Conservation (phyloP, 2,888 invertebrate species). For the Ochropacha duplaris region DNA sequence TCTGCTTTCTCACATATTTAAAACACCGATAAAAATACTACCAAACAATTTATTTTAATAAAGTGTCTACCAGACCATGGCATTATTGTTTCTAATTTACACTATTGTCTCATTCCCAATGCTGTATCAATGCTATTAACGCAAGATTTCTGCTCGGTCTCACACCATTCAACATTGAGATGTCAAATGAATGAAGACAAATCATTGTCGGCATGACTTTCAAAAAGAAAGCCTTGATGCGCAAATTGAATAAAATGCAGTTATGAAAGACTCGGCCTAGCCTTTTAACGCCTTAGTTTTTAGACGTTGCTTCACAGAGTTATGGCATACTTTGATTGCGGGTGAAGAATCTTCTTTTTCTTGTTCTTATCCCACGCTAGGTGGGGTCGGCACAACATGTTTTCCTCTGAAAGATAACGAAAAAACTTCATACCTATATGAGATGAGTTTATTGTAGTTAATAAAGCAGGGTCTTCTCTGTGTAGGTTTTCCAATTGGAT, state of each 20-base stretch:
- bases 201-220: conserved; percentile 71
- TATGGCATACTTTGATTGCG: background rate
- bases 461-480: too few relatives aligned
- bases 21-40: too few relatives aligned
- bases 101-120: conserved; percentile 31
- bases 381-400: too few relatives aligned
- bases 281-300: background rate
- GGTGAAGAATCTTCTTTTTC: too few relatives aligned
- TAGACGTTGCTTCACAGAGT: background rate
- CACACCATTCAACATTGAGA: conserved; percentile 66
- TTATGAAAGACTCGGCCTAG: conserved; percentile 11
- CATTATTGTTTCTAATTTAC: conserved; percentile 34
- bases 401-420: too few relatives aligned
- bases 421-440: too few relatives aligned
- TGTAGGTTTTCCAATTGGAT: too few relatives aligned
- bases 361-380: too few relatives aligned
- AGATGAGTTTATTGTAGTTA: too few relatives aligned
- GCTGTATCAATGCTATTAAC: conserved; percentile 12
- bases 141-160: conserved; percentile 61
- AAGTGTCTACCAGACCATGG: conserved; percentile 23
- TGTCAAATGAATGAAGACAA: conserved; percentile 78
- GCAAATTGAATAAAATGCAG: conserved; percentile 68
- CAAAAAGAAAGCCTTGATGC: conserved; percentile 65
- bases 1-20: too few relatives aligned
- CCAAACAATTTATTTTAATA: too few relatives aligned